Base-by-base conservation (phyloP, 53 echinoderm and acorn worm species). In the Stichopus horrens region DNA sequence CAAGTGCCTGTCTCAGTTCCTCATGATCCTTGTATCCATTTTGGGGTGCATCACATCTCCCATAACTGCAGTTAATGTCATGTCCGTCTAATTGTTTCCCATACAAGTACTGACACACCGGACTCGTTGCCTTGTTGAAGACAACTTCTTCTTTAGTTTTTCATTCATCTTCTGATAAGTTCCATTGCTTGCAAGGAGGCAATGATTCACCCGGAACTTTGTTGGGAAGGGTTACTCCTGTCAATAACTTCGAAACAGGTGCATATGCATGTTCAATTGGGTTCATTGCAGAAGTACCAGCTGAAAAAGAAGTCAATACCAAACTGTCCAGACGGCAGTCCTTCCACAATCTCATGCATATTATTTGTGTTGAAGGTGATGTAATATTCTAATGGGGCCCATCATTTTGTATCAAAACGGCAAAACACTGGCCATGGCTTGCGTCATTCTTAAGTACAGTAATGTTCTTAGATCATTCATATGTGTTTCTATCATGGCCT, bases 111-210 rank as follows among this genome's bases (percentile, higher is more conserved):
- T 37, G 77, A 11, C 77, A 77, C 77, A 77, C 77, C 11, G 53
- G 52, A 37, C 4, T 7, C 37, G 51, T 77, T 77, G 77, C 77
- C 52, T 77, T 52, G 8, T 77, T 77, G 37, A 77, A 77, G 11
- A 77, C 77, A 23, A 77, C 37, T 77, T 22, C 77, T 37, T 76
- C 77, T 53, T 76, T 76, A 21, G 77, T 51, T 76, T n/a, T 76
- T 76, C 77, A 6, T 76, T 76, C 52, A 13, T 21, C 77, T 11
- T 77, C 77, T 77, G 77, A 4, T 23, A 55, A 6, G 56, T 65
- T 7, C 9, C 19, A 59, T 65, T 83, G 65, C 22, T 58, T 83
- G 23, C 84, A 77, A 51, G 77, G 77, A 20, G 77, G 77, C 77
- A 77, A 5, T 8, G 52, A 21, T 77, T 23, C 77, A 23, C 74